phyloP scores from a whole-genome alignment of 2,888 invertebrate species.

The Ditylenchus weischeri region DNA sequence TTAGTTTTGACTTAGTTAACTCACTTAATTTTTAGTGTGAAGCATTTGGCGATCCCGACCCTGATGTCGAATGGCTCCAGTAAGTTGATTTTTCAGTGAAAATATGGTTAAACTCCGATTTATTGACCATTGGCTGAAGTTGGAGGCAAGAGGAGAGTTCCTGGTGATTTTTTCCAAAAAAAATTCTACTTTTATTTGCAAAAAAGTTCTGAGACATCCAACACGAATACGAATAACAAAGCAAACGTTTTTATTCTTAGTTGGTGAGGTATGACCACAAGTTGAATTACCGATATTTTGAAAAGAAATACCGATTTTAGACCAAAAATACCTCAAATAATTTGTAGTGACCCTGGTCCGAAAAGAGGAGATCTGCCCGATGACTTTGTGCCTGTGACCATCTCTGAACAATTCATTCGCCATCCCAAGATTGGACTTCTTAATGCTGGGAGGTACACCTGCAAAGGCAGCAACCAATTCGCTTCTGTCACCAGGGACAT shows the following conservation, averaged over 20 bases:
- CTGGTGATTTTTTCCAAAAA: no score
- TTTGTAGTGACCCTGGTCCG: conserved; percentile 40
- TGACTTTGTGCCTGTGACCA: conserved; percentile 57
- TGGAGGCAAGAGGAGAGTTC: no score
- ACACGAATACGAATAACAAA: no score
- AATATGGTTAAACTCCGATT: neutral
- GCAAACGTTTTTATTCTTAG: no score
- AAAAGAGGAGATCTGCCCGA: conserved; percentile 57
- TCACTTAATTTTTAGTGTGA: no score
- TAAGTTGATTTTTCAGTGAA: conserved; percentile 11
- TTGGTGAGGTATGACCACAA: no score
- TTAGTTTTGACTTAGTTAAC: no score
- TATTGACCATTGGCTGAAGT: no score
- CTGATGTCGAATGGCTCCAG: conserved; percentile 46
- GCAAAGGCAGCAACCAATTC: conserved; percentile 59
- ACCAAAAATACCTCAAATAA: neutral
- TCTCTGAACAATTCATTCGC: conserved; percentile 55
- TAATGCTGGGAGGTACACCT: conserved; percentile 60
- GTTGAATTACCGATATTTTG: neutral
- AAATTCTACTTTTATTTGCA: no score
- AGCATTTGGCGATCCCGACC: conserved; percentile 57
- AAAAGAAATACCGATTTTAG: neutral
- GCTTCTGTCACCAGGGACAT: conserved; percentile 58
- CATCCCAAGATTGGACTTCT: conserved; percentile 54
- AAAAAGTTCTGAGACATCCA: no score